phyloP scores from a whole-genome alignment of 2,888 invertebrate species.

The Volucella inanis region DNA sequence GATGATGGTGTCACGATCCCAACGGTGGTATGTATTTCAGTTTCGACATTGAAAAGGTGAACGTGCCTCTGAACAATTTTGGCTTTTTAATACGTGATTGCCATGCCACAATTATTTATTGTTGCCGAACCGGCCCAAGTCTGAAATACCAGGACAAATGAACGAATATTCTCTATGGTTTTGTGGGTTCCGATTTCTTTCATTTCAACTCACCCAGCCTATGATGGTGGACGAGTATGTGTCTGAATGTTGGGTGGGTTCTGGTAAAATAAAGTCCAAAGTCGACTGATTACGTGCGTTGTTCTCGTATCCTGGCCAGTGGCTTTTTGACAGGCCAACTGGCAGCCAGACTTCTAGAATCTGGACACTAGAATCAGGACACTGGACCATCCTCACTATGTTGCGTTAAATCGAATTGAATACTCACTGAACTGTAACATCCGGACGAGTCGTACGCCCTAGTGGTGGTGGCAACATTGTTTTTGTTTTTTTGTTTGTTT shows the following conservation, averaged over 20 bases:
- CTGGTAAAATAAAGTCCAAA: constrained; percentile 45
- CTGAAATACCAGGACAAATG: constrained; percentile 50
- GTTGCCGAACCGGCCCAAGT: constrained; percentile 33
- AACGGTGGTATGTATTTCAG: constrained; percentile 53
- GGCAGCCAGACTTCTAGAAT: background rate
- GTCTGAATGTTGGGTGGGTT: constrained; percentile 28
- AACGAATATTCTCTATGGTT: constrained; percentile 44
- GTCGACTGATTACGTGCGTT: constrained; percentile 65
- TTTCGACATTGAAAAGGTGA: constrained; percentile 66
- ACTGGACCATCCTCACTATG: constrained; percentile 36
- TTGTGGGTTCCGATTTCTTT: constrained; percentile 46
- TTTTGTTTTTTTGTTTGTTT: background rate
- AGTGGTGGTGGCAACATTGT: no score
- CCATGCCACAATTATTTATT: constrained; percentile 74
- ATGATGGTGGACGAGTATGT: background rate
- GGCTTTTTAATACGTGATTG: constrained; percentile 75
- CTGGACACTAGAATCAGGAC: background rate
- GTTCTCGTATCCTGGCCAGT: constrained; percentile 27
- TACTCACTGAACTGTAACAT: constrained; percentile 52
- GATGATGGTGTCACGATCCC: constrained; percentile 43
- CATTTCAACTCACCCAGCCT: background rate
- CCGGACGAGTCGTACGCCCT: background rate
- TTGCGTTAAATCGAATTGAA: constrained; percentile 68
- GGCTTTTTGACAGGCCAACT: constrained; percentile 10
- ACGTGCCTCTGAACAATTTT: constrained; percentile 70